These are phyloP conservation scores for Poicephalus gulielmi DNA, from an alignment of 2,113 vertebrate genomes.

Conservation along the genomic window DNA sequence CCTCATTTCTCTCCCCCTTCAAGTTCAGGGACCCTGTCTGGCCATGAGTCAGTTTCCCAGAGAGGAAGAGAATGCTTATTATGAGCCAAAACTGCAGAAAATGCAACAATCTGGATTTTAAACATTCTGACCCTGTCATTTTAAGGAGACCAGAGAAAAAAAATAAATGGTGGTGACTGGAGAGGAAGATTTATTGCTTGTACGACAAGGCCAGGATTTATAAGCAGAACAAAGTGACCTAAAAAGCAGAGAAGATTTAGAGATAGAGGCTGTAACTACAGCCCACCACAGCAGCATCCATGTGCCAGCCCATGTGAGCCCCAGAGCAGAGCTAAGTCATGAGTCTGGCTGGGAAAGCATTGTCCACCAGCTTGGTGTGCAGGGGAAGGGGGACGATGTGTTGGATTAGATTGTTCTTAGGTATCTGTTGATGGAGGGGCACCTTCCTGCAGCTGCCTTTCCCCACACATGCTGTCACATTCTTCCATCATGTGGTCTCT, in stretches of 20 bases:
- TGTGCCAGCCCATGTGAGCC: neutral
- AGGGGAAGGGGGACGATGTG: neutral
- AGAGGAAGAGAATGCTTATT: neutral
- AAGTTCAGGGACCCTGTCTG: neutral
- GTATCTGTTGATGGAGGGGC: neutral
- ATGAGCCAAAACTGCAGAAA: slow-evolving; percentile 12
- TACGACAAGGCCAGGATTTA: slow-evolving; percentile 40
- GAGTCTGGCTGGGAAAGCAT: neutral
- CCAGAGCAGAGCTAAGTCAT: neutral
- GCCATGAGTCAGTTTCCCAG: neutral
- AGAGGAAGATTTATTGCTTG: slow-evolving; percentile 56
- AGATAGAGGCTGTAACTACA: neutral
- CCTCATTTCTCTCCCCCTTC: neutral
- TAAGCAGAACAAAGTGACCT: slow-evolving; percentile 47
- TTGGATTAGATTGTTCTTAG: neutral
- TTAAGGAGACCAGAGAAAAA: slow-evolving; percentile 38
- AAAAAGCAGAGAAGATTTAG: slow-evolving; percentile 56
- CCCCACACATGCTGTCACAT: neutral
- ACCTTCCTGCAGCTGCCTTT: neutral
- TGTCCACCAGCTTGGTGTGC: neutral
- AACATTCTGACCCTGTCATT: slow-evolving; percentile 47
- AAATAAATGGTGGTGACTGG: slow-evolving; percentile 27
- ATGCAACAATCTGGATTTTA: slow-evolving; percentile 32
- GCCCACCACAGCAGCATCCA: neutral
- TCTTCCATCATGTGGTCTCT: neutral